Base-by-base conservation (phyloP, 2,113 vertebrate genomes). In the Sorex araneus region DNA sequence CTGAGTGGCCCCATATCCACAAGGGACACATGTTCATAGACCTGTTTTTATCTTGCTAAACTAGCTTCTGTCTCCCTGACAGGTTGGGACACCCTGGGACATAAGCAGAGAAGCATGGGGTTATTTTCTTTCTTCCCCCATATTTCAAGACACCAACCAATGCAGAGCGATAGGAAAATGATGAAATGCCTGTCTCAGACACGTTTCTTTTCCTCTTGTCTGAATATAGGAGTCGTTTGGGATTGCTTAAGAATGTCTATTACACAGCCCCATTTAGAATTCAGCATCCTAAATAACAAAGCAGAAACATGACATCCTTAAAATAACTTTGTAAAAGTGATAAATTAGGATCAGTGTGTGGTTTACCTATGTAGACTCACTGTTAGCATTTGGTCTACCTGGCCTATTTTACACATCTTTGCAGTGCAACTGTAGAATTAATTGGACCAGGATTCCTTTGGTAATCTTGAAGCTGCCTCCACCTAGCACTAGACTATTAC, bases 191-290 rank as follows among this genome's bases (percentile, higher is more conserved):
- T 32, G 1, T 75, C 70, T 54, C 60, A 60, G 78, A 91, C 12
- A 36, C 28, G 81, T 92, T 89, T 83, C 85, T 60, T 93, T 94
- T 91, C 69, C 93, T 94, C 93, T 87, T 19, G 1, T 85, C 88
- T 94, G 66, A 92, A 92, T 89, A 63, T 23, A 89, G 45, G 1
- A 70, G 8, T 77, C n/a, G 63, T 94, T 86, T 73, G 12, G 12
- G 57, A 34, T 91, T 89, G 60, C 88, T 69, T 16, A 54, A 67
- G 60, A 89, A 83, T 84, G 0, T 27, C n/a, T 10, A 11, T 50
- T 36, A 32, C 27, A 32, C 19, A 64, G 32, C n/a, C 45, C 43
- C 64, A 43, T 64, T 57, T 87, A 78, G 70, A 94, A 11, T 50
- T 66, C 40, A 81, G 9, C 47, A 40, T 50, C 73, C 54, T 28